These are phyloP conservation scores for Rana temporaria DNA, from an alignment of 2,113 vertebrate genomes.

Conservation along the genomic window DNA sequence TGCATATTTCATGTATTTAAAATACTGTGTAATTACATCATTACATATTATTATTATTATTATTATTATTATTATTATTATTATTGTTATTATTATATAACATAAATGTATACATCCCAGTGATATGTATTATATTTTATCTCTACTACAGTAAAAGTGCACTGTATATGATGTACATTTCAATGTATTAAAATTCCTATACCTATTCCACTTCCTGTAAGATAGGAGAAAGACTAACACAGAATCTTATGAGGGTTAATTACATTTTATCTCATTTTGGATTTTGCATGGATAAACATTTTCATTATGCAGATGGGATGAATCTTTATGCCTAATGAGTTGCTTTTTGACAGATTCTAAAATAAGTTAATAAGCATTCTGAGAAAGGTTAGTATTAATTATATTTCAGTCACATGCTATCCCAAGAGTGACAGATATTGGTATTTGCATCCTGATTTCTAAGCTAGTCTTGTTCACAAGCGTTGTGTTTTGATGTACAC, in stretches of 20 bases:
- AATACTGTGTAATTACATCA: no score
- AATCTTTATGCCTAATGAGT: constrained; percentile 53
- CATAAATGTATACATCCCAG: no score
- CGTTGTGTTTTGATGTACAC: constrained; percentile 35
- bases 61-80: no score
- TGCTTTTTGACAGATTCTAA: constrained; percentile 56
- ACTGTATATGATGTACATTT: no score
- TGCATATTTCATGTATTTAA: no score
- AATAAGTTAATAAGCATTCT: constrained; percentile 58
- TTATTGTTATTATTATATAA: no score
- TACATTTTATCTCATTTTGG: constrained; percentile 27
- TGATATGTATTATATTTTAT: no score
- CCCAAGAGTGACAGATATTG: constrained; percentile 51
- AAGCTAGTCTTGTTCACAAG: constrained; percentile 30
- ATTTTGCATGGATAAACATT: constrained; percentile 56
- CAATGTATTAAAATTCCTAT: no score
- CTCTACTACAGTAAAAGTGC: no score
- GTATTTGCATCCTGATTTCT: constrained; percentile 56
- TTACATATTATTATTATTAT: no score
- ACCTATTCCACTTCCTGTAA: no score
- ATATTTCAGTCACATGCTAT: constrained; percentile 56
- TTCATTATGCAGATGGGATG: constrained; percentile 57
- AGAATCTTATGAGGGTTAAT: constrained; percentile 37
- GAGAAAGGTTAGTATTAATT: constrained; percentile 56
- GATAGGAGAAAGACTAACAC: neutral